phyloP scores from a whole-genome alignment of 2,797 vertebrate species.

The Peromyscus melanophrys region DNA sequence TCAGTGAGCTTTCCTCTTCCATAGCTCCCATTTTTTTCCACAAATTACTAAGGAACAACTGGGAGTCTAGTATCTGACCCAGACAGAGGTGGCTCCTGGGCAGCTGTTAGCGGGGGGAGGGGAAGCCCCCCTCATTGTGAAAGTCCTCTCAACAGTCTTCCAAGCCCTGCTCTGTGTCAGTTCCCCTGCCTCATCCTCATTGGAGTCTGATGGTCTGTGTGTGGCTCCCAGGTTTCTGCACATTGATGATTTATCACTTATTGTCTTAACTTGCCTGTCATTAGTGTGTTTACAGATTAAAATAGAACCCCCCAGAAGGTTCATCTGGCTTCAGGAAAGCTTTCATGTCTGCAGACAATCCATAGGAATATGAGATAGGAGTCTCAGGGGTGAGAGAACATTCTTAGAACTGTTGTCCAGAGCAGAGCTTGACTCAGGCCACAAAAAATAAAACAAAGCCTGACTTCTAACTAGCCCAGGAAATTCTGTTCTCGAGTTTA shows the following conservation, averaged over 20 bases:
- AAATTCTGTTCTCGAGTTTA: background rate
- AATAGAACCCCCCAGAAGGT: background rate
- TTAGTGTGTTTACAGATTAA: background rate
- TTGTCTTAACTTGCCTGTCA: background rate
- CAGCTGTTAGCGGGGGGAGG: too few species aligned
- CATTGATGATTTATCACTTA: background rate
- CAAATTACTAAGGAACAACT: background rate
- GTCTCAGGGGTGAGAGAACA: background rate
- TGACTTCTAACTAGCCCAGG: background rate
- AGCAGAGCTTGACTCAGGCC: rapidly evolving
- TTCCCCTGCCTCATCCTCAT: background rate
- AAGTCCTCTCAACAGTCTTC: rapidly evolving
- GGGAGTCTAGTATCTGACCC: background rate
- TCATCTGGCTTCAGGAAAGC: background rate
- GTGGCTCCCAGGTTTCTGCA: background rate
- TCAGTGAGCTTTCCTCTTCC: background rate
- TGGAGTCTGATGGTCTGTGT: too few species aligned
- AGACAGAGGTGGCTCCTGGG: background rate
- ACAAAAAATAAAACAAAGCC: background rate
- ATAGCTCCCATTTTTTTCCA: background rate
- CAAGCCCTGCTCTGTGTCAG: too few species aligned
- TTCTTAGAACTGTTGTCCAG: background rate
- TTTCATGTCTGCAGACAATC: rapidly evolving
- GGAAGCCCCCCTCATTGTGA: background rate
- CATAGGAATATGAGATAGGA: background rate